A percentile compares a stretch with the other conserved stretches of the same genome.
phyloP scores from a whole-genome alignment of 2,113 vertebrate species.

The Chaetodon auriga region DNA sequence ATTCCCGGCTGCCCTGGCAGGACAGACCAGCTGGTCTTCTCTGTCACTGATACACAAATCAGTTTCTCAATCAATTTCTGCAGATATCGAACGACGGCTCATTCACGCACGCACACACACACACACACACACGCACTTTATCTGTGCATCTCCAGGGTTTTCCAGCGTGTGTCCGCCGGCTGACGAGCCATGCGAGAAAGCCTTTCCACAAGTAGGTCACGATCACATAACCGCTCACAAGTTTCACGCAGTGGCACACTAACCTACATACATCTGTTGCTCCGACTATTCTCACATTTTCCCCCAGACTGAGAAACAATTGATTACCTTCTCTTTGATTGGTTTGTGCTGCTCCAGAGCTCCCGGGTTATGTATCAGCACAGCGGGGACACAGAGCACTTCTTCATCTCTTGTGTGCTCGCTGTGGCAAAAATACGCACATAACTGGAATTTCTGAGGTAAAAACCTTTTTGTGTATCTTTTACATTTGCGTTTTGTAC shows the following conservation, averaged over 20 bases:
- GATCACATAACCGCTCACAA: slow-evolving; percentile 62
- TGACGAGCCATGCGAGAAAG: slow-evolving; percentile 4
- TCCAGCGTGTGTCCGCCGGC: neutral
- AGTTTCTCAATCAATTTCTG: no score
- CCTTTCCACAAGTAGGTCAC: slow-evolving; percentile 68
- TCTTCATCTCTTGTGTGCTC: neutral
- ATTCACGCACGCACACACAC: no score
- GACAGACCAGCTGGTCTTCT: neutral
- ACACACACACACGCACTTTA: neutral
- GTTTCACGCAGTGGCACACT: slow-evolving; percentile 66
- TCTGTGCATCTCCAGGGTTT: slow-evolving; percentile 6
- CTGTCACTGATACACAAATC: no score
- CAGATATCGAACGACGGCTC: no score
- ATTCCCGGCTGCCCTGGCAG: slow-evolving; percentile 46
- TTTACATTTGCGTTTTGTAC: neutral
- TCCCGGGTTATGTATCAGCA: neutral
- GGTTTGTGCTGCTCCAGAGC: neutral
- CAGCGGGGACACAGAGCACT: neutral
- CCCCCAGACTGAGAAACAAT: slow-evolving; percentile 4
- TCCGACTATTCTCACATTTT: slow-evolving; percentile 13
- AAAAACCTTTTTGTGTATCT: neutral
- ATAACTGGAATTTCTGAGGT: neutral
- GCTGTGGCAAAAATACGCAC: neutral
- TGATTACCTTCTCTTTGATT: neutral
- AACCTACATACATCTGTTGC: slow-evolving; percentile 68